Evolutionary conservation across 2,113 vertebrate genomes (phyloP), one percentile per base, ranked within the genome.

Genomic region (Rutilus rutilus): DNA sequence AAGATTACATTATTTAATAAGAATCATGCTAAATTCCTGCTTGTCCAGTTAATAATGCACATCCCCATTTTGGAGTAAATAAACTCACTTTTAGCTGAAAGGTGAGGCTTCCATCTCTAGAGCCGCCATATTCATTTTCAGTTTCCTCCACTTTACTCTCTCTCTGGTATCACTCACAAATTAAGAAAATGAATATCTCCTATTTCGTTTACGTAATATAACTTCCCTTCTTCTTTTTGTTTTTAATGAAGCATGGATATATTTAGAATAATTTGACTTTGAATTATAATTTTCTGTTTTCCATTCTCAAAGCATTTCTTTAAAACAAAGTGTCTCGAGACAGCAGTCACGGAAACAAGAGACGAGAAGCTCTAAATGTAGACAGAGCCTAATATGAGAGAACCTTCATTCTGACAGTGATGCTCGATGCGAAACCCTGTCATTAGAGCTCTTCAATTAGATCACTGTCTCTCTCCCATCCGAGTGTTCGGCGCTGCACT

Each of bases 391-490:
- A 88, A 91, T 90, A 92, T 91, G 90, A 92, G 89, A 57, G 90
- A 91, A 89, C 85, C 80, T 90, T 90, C 91, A 59, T 54, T 86
- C 88, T 89, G 92, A 94, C 92, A 85, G 93, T 92, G 91, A 93
- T 88, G 91, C 92, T 92, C 87, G 39, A 78, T 83, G 47, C 45
- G 42, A 89, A 89, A 93, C 91, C 90, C 87, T 91, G 91, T 93
- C 93, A 94, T 94, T 94, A 94, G 92, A 92, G 89, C 89, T 90
- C 92, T 91, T 93, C 92, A 94, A 93, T 93, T 94, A 94, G 93
- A 93, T 89, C 90, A 67, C 89, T 89, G 90, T 93, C 86, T 78
- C 91, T 88, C 86, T 64, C 78, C 89, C 88, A 93, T 91, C 86
- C 87, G 85, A 78, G n/a, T 67, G 84, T 67, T 62, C 54, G 8